Base-by-base conservation (phyloP, 2,888 invertebrate species). In the Eremobia ochroleuca region DNA sequence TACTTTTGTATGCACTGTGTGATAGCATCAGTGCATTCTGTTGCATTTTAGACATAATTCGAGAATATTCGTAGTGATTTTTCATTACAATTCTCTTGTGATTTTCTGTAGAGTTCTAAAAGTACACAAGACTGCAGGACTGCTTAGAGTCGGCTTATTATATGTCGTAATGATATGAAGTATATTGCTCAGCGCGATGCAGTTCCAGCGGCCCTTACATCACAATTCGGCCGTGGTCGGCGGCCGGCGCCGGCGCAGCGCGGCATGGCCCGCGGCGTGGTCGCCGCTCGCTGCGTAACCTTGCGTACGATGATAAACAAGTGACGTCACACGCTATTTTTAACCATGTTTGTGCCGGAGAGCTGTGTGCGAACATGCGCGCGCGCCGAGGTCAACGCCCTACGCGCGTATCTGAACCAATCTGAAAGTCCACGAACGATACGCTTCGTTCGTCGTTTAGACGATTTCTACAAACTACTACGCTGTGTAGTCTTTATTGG, bases 231-330 rank as follows among this genome's bases (percentile, higher is more conserved):
- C 64, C 76, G 72, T 82, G 82, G 76, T 72, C 64, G 62, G 59
- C 49, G 31, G 46, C 1, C 34, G 66, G 78, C 75, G 78, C 64
- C 58, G 78, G 55, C 65, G 83, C 78, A 73, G 66, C 64, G 85
- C 88, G 90, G 92, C 92, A 89, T 92, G 93, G 85, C 66, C 72
- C 74, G 80, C 91, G 90, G 90, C 92, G 92, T 92, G 93, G 88
- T 83, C 76, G 92, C 88, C 85, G 81, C 81, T 85, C 86, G 87
- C 88, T 90, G 92, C 94, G 96, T 96, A 96, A 96, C 96, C 96
- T 96, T 96, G 96, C 95, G 94, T 95, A 94, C 94, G 92, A 93
- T 94, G 96, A 95, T 96, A 96, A 96, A 96, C 96, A 96, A 93
- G 94, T 96, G 95, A 96, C 96, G 96, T 96, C 95, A 96, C 92